Evolutionary conservation across 2,888 invertebrate genomes (phyloP).

Genomic region (Arenicola marina): DNA sequence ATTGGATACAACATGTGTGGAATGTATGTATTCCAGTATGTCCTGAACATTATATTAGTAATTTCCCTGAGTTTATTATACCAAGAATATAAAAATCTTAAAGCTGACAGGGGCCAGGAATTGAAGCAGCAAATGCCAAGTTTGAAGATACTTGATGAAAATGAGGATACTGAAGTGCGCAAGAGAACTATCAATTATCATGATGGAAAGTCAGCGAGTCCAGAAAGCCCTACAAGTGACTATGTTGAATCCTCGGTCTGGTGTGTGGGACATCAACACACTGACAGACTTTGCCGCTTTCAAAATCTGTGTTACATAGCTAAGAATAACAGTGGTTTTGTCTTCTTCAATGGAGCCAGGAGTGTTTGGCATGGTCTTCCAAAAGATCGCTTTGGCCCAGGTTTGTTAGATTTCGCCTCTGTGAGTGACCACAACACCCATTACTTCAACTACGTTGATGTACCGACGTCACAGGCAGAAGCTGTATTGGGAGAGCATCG

Average conservation of each 20-base stretch:
- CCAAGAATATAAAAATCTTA: too few relatives aligned
- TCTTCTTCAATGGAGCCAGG: constrained; percentile 50
- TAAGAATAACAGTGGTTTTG: constrained; percentile 51
- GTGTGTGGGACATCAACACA: constrained; percentile 42
- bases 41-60: too few relatives aligned
- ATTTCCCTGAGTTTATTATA: too few relatives aligned
- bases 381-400: constrained; percentile 41
- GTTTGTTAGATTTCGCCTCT: constrained; percentile 55
- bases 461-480: constrained; percentile 42
- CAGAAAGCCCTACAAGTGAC: too few relatives aligned
- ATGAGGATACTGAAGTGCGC: too few relatives aligned
- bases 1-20: too few relatives aligned
- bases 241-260: constrained; percentile 45
- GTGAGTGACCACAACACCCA: constrained; percentile 59
- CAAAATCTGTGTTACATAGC: constrained; percentile 61
- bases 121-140: too few relatives aligned
- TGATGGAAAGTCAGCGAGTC: too few relatives aligned
- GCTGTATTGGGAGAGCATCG: background rate
- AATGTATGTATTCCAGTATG: too few relatives aligned
- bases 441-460: constrained; percentile 48
- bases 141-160: too few relatives aligned
- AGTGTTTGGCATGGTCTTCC: constrained; percentile 53
- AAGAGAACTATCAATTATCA: too few relatives aligned
- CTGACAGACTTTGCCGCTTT: constrained; percentile 56
- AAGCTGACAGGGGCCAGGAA: too few relatives aligned